A percentile compares a stretch with the other conserved stretches of the same genome.
phyloP scores from a whole-genome alignment of 2,888 invertebrate genomes.

The Dichetophora obliterata region DNA sequence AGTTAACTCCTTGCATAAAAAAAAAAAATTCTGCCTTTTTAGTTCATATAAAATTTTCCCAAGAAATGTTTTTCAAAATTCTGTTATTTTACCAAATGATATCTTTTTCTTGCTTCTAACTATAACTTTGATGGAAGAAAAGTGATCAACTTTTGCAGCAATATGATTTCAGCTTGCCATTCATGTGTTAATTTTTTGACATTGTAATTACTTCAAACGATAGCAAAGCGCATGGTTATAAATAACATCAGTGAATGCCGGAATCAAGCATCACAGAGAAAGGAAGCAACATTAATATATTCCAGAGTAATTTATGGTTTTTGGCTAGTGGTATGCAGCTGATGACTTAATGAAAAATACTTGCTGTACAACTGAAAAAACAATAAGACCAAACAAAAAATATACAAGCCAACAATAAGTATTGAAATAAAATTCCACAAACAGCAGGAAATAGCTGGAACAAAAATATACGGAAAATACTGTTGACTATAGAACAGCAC shows the following conservation, averaged over 20 bases:
- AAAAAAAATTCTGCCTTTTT: too few relatives aligned
- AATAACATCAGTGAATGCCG: constrained; percentile 20
- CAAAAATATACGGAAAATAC: background rate
- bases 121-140: too few relatives aligned
- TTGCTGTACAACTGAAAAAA: constrained; percentile 11
- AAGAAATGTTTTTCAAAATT: too few relatives aligned
- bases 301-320: constrained; percentile 14
- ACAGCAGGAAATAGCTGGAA: background rate
- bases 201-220: constrained; percentile 6
- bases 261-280: constrained; percentile 1
- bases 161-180: too few relatives aligned
- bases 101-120: too few relatives aligned
- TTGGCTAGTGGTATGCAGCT: constrained; percentile 1
- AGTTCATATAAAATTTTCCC: too few relatives aligned
- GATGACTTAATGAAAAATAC: constrained; percentile 34
- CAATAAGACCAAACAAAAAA: background rate
- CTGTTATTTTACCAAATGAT: too few relatives aligned
- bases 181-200: background rate
- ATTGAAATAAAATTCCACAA: background rate
- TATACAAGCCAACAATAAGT: background rate
- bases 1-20: too few relatives aligned
- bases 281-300: constrained; percentile 13
- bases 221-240: background rate
- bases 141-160: too few relatives aligned
- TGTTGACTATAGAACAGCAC: background rate